Evolutionary conservation across 1,140 invertebrate genomes (phyloP), one percentile per base, ranked within the genome.

Genomic region (Brachionus plicatilis): DNA sequence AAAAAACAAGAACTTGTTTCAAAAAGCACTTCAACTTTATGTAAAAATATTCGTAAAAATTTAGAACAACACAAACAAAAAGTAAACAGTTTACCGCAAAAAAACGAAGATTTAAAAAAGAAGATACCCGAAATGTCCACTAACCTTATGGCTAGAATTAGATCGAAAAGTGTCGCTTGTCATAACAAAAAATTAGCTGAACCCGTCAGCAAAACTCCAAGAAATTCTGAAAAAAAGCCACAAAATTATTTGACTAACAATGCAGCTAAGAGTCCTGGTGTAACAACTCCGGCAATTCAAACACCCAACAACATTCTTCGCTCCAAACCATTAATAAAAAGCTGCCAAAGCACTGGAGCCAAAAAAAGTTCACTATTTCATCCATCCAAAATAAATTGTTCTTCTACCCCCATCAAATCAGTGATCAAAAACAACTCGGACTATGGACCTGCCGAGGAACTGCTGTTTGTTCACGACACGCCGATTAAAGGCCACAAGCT

Each of bases 371-470:
- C 88, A 68, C 85, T 87, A 8, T 89, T 89, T 80, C 88, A 89
- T 85, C 88, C 88, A 6, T 87, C 87, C 37, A 88, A 88, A 72
- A 87, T 89, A 65, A 85, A 87, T 11, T 88, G 87, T 85, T 88
- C 87, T n/a, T 89, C 88, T 12, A 89, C 88, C 8, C 88, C 88
- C 33, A 86, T 87, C 65, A 85, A 86, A 84, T 85, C 86, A 11
- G 85, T 85, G 24, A 72, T 70, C 56, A 85, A 85, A 27, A 66
- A 85, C 5, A 82, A 86, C 27, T 85, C 85, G 9, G 85, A 66
- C 45, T 86, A 85, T 43, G 85, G 53, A 72, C 83, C 70, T 29
- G 60, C 41, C n/a, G 78, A 84, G 41, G 56, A 53, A 0, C 56
- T 84, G 8, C 43, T 50, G 11, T 76, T 76, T 50, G 72, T 50